Evolutionary conservation across 2,888 invertebrate genomes (phyloP).

Genomic region (Lasioglossum marginatum): DNA sequence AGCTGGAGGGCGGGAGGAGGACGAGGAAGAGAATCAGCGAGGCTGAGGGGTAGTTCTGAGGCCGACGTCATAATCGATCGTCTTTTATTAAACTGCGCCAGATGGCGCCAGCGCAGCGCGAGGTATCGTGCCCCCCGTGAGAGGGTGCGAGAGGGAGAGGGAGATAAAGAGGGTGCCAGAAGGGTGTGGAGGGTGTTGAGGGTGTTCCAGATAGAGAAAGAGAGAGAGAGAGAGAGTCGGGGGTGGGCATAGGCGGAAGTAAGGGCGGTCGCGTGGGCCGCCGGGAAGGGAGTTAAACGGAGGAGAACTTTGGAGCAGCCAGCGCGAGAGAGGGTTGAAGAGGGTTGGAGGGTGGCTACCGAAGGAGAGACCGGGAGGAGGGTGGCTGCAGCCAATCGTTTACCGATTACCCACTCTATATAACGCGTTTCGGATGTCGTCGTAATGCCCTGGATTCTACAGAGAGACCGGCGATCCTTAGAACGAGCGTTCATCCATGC

Average conservation of each 20-base stretch:
- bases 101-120: conserved; percentile 79
- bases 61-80: conserved; percentile 85
- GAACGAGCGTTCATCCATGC: conserved; percentile 27
- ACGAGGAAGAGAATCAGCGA: conserved; percentile 50
- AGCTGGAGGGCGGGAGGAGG: background rate
- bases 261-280: conserved; percentile 69
- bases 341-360: conserved; percentile 30
- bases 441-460: conserved; percentile 77
- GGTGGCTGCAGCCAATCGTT: conserved; percentile 82
- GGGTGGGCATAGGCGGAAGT: conserved; percentile 69
- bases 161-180: conserved; percentile 54
- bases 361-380: conserved; percentile 47
- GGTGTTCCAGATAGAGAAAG: conserved; percentile 7
- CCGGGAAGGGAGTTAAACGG: conserved; percentile 75
- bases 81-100: conserved; percentile 85
- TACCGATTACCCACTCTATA: conserved; percentile 83
- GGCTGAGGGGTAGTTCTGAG: conserved; percentile 80
- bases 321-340: conserved; percentile 31
- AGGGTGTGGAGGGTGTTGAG: conserved; percentile 36
- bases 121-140: conserved; percentile 48
- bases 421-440: conserved; percentile 81
- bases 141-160: conserved; percentile 33
- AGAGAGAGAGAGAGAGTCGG: conserved; percentile 41
- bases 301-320: conserved; percentile 69
- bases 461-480: conserved; percentile 56